Percentiles rank a stretch among this genome's conserved stretches.
Evolutionary conservation across 2,113 vertebrate species (phyloP).

Genomic region (Bambusicola thoracicus): DNA sequence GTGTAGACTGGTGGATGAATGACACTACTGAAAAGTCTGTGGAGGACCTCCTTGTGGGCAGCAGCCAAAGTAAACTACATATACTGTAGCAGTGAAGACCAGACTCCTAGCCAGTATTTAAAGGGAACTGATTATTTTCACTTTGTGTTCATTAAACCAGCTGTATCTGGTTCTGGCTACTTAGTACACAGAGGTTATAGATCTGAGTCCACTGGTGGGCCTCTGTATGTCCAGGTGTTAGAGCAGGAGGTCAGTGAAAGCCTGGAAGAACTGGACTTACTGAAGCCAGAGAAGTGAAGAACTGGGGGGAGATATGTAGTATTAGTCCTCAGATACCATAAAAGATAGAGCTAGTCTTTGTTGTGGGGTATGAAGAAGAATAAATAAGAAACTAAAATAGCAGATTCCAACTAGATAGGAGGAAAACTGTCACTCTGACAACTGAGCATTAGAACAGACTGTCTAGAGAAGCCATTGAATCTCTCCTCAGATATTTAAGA

Average conservation of each 20-base stretch:
- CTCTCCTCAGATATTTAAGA: background rate
- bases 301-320: background rate
- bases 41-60: background rate
- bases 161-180: background rate
- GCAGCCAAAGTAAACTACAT: background rate
- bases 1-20: background rate
- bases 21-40: background rate
- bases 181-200: background rate
- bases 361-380: background rate
- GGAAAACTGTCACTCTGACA: background rate
- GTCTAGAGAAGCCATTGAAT: background rate
- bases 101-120: background rate
- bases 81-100: background rate
- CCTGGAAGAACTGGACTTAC: background rate
- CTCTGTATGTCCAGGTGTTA: background rate
- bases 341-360: background rate
- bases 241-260: background rate
- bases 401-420: background rate
- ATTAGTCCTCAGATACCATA: background rate
- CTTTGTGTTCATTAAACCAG: background rate
- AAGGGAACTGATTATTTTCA: background rate
- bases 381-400: background rate
- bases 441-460: background rate
- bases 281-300: background rate
- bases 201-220: background rate